Evolutionary conservation across 2,888 invertebrate genomes (phyloP), one percentile per base, ranked within the genome.

Genomic region (Drosophila subsilvestris): DNA sequence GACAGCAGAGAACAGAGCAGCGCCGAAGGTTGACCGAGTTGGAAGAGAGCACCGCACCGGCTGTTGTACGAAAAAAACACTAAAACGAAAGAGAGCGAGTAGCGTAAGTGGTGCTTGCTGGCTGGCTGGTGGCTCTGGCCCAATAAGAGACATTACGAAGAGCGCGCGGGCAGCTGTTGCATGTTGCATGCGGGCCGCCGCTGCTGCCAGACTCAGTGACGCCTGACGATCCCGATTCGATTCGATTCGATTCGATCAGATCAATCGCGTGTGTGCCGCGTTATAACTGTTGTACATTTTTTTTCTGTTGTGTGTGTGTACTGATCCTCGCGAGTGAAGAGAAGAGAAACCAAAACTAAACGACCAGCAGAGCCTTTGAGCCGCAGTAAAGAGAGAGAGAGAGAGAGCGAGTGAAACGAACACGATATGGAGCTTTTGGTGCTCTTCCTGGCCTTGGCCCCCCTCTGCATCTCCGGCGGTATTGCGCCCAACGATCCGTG

Each of bases 401-500:
- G 18, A 4, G 2, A 17, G 32, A 17, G 44, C 10, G 3, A 18
- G 47, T 18, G 54, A 10, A 10, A 63, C 14, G 37, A 37, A 37
- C 37, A 37, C 37, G 37, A 14, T 2, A 37, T 37, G 37, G 37
- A 37, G 37, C n/a, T 60, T 37, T 51, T 62, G 65, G 75, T 48
- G 14, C 22, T 80, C 37, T 20, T 54, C 55, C 55, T 51, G 56
- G 66, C 57, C 48, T 18, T 68, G 58, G 62, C 54, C 50, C 43
- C 62, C 25, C 73, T 29, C 37, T 12, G 12, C 32, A 53, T 47
- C 63, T 63, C 45, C 56, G 47, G 25, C 29, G 70, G 50, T 62
- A 72, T 70, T 53, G 74, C 75, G 42, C 72, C 94, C 94, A 93
- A 94, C 75, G 97, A 98, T 92, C 97, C 98, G 4, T 98, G 98